Evolutionary conservation across 64 coral and sea anemone species (phyloP).

Genomic region (Stichodactyla mertensii): DNA sequence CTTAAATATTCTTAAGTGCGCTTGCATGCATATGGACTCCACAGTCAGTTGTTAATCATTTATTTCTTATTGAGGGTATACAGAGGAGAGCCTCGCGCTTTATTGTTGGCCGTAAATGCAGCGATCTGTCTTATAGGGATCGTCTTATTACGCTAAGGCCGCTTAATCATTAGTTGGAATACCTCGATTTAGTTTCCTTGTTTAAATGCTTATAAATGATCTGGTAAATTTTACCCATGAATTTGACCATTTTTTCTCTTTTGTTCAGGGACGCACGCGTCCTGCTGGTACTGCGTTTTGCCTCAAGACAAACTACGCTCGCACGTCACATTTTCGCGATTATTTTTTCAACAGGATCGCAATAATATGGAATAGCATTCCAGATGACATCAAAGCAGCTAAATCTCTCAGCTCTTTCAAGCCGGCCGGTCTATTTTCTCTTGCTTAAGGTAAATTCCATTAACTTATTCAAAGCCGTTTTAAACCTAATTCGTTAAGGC

Average conservation of each 20-base stretch:
- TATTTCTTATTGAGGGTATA: background rate
- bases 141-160: background rate
- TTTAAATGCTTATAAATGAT: constrained; percentile 38
- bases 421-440: no score
- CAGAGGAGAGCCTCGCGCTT: background rate
- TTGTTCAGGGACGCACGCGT: constrained; percentile 14
- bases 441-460: no score
- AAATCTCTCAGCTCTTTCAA: constrained; percentile 15
- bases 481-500: no score
- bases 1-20: constrained; percentile 25
- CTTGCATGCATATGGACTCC: constrained; percentile 27
- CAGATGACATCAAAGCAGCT: constrained; percentile 17
- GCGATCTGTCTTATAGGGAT: no score
- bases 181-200: no score
- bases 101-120: background rate
- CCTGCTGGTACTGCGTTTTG: background rate
- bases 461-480: no score
- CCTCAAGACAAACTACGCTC: constrained; percentile 19
- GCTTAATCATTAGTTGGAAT: background rate
- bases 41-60: constrained; percentile 24
- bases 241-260: constrained; percentile 34
- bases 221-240: constrained; percentile 26
- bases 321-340: constrained; percentile 36
- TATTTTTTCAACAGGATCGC: constrained; percentile 28
- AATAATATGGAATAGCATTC: constrained; percentile 26